These are phyloP conservation scores for Botia almorhae DNA, from an alignment of 2,797 vertebrate species.

Conservation along the genomic window DNA sequence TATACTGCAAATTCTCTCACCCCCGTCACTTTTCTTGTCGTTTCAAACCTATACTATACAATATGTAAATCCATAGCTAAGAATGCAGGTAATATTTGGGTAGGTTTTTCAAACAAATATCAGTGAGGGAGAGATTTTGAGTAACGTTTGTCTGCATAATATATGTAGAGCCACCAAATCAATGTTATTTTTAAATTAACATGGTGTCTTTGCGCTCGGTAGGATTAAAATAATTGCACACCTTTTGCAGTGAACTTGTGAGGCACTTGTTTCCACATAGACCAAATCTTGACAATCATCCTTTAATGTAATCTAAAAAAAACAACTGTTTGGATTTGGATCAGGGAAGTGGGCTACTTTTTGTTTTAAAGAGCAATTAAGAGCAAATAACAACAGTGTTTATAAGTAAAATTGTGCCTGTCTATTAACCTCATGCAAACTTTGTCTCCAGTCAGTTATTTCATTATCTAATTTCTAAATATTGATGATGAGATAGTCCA, in stretches of 20 bases:
- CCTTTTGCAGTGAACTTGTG: no score
- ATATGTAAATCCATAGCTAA: not conserved
- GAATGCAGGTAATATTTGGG: not conserved
- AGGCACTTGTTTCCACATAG: not conserved
- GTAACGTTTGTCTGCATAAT: not conserved
- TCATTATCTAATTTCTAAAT: conserved; percentile 12
- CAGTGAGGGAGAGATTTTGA: not conserved
- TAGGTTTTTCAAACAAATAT: not conserved
- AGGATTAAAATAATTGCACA: no score
- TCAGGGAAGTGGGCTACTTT: no score
- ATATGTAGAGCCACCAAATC: no score
- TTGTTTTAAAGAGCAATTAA: no score
- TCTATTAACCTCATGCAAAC: conserved; percentile 19
- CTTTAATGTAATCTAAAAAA: no score
- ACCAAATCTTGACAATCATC: no score
- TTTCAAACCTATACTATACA: no score
- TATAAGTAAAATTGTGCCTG: not conserved
- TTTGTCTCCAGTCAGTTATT: conserved; percentile 24
- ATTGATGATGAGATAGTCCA: conserved; percentile 30
- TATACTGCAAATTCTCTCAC: not conserved
- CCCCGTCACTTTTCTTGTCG: not conserved
- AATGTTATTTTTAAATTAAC: no score
- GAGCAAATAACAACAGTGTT: no score
- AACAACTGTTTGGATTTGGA: no score
- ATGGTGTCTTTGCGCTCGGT: no score